These are phyloP conservation scores for Apteryx owenii DNA, from an alignment of 2,113 vertebrate species.

Conservation along the genomic window DNA sequence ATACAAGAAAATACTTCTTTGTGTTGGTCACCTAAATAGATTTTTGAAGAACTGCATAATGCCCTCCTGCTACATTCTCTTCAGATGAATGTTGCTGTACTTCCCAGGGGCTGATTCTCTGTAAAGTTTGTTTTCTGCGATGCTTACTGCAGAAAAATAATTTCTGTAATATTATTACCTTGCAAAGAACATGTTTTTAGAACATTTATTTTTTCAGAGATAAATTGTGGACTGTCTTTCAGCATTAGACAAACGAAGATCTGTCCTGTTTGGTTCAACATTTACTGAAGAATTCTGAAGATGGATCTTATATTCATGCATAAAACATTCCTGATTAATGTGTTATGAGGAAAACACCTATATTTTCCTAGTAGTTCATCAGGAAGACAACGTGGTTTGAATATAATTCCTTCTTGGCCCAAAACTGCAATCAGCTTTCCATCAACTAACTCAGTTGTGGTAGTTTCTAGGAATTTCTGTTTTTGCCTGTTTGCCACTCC, in stretches of 20 bases:
- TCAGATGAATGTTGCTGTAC: background rate
- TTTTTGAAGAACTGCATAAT: background rate
- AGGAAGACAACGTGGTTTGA: background rate
- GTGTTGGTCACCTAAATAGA: background rate
- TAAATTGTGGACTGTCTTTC: background rate
- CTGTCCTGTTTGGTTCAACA: background rate
- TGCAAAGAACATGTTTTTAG: background rate
- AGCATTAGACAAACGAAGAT: background rate
- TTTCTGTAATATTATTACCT: background rate
- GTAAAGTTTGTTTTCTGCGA: background rate
- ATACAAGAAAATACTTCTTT: background rate
- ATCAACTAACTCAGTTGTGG: background rate
- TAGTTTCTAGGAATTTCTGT: background rate
- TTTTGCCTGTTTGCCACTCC: accelerated
- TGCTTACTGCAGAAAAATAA: background rate
- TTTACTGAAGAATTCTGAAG: background rate
- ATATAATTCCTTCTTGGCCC: background rate
- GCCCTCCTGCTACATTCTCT: background rate
- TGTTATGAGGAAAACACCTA: background rate
- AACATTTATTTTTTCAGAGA: background rate
- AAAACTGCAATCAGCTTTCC: background rate
- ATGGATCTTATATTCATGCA: background rate
- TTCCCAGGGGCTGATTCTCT: background rate
- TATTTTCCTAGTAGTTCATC: background rate
- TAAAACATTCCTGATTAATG: background rate